phyloP scores from a whole-genome alignment of 2,888 invertebrate genomes.

The Lepidochrysops patricia region DNA sequence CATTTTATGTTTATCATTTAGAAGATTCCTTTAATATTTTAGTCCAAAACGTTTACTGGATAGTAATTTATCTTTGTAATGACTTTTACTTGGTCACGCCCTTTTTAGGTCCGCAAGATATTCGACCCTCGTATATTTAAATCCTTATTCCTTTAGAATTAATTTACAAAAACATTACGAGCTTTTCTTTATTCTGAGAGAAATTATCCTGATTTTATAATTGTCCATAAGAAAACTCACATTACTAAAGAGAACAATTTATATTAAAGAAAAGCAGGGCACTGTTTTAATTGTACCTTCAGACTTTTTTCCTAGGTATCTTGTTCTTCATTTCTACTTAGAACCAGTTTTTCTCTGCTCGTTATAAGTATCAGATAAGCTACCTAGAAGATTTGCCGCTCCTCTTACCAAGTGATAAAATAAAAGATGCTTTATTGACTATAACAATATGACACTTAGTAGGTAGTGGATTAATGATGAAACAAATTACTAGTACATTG shows the following conservation, averaged over 20 bases:
- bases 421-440: no score
- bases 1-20: no score
- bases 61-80: slow-evolving; percentile 65
- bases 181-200: not conserved
- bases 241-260: not conserved
- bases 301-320: not conserved
- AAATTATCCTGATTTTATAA: not conserved
- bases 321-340: not conserved
- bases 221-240: not conserved
- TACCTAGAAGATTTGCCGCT: no score
- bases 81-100: slow-evolving; percentile 51
- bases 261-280: not conserved
- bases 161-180: slow-evolving; percentile 44
- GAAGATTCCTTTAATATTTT: not conserved
- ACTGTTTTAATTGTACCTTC: not conserved
- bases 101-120: slow-evolving; percentile 56
- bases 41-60: not conserved
- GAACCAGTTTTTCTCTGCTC: no score
- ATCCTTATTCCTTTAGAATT: slow-evolving; percentile 45
- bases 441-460: no score
- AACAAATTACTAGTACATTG: no score
- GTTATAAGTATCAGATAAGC: no score
- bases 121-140: slow-evolving; percentile 50
- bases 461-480: no score
- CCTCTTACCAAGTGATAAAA: no score